Percentiles rank a stretch among this genome's conserved stretches.
phyloP scores from a whole-genome alignment of 2,113 vertebrate species.

The Gorsachius goisagi region DNA sequence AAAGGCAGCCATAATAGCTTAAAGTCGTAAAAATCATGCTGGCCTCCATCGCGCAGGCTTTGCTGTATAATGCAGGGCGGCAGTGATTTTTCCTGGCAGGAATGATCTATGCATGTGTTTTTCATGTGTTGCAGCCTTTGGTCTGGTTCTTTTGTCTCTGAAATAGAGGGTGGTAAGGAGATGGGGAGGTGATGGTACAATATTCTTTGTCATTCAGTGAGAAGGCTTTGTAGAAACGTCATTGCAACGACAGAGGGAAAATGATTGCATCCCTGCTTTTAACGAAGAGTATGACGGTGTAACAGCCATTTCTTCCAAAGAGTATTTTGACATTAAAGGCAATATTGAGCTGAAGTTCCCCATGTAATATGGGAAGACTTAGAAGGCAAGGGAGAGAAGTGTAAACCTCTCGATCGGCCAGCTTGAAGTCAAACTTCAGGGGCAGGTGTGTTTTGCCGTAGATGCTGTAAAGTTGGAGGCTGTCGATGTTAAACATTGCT shows the following conservation, averaged over 20 bases:
- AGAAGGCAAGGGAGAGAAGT: not conserved
- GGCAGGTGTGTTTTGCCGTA: not conserved
- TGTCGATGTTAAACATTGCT: not conserved
- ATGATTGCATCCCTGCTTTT: not conserved
- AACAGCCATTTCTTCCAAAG: not conserved
- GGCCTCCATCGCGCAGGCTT: not conserved
- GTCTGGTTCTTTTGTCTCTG: not conserved
- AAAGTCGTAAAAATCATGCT: not conserved
- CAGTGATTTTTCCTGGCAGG: not conserved
- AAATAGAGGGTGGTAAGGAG: not conserved
- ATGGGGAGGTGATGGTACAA: not conserved
- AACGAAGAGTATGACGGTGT: not conserved
- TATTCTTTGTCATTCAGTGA: not conserved
- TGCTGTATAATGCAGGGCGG: not conserved
- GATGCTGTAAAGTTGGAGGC: not conserved
- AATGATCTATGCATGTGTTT: not conserved
- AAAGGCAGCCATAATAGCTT: not conserved
- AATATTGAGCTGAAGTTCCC: not conserved
- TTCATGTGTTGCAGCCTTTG: not conserved
- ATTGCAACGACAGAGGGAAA: not conserved
- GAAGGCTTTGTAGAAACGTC: not conserved
- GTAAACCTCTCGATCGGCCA: not conserved
- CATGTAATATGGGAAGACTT: not conserved
- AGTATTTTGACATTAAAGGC: not conserved
- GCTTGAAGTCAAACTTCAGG: not conserved